phyloP scores from a whole-genome alignment of 1,140 invertebrate genomes.

The Chlorops oryzae region DNA sequence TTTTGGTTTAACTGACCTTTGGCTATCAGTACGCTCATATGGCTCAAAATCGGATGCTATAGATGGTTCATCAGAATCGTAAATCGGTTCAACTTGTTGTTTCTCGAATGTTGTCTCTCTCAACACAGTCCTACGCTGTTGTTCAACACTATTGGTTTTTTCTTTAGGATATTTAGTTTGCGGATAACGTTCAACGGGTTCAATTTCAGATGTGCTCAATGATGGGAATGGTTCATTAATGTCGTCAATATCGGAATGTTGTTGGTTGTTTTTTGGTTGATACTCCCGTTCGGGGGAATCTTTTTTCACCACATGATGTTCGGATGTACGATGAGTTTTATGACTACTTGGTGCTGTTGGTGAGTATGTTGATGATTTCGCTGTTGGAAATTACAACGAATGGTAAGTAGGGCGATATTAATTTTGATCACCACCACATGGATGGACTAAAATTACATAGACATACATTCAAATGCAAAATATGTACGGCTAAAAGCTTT shows the following conservation, averaged over 20 bases:
- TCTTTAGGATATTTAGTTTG: no score
- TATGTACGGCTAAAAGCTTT: no score
- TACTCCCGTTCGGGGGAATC: neutral
- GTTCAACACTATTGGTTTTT: slow-evolving; percentile 26
- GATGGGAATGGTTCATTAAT: neutral
- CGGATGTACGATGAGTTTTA: slow-evolving; percentile 16
- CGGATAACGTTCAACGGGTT: no score
- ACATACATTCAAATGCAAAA: no score
- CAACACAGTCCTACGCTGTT: slow-evolving; percentile 23
- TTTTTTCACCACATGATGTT: slow-evolving; percentile 6
- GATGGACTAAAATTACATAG: no score
- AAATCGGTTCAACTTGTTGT: neutral
- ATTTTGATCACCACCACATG: no score
- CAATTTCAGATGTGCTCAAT: no score
- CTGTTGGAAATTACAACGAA: slow-evolving; percentile 18
- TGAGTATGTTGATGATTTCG: slow-evolving; percentile 21
- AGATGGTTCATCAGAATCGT: neutral
- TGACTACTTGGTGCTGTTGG: slow-evolving; percentile 14
- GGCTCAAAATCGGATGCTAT: neutral
- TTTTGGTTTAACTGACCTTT: no score
- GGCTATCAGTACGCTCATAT: no score
- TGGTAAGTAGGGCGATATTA: no score
- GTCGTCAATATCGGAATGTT: slow-evolving; percentile 1
- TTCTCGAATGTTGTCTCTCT: slow-evolving; percentile 33
- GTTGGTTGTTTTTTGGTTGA: slow-evolving; percentile 16